These are phyloP conservation scores for Rhipidura dahli DNA, from an alignment of 2,113 vertebrate species.

Conservation along the genomic window DNA sequence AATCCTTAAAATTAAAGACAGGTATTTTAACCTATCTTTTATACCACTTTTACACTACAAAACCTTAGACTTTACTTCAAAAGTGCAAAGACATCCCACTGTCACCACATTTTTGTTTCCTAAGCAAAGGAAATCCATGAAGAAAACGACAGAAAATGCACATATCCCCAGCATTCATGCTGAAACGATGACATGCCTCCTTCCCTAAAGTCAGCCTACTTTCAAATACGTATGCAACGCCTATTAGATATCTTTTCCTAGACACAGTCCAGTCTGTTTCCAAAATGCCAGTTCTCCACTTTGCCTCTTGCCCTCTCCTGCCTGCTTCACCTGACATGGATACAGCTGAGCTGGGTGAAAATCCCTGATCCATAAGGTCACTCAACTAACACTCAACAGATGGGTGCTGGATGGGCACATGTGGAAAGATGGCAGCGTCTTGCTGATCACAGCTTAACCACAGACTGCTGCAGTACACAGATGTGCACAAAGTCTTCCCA, in stretches of 20 bases:
- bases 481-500: neutral
- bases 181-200: fast-evolving
- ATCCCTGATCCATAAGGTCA: neutral
- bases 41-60: neutral
- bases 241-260: neutral
- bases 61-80: neutral
- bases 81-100: neutral
- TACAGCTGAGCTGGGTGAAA: neutral
- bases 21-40: neutral
- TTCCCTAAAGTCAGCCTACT: neutral
- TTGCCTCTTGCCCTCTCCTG: neutral
- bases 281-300: neutral
- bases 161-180: neutral
- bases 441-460: neutral
- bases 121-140: neutral
- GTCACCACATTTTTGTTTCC: neutral
- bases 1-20: neutral
- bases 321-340: neutral
- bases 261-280: neutral
- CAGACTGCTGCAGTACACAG: neutral
- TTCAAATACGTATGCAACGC: neutral
- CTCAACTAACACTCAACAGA: neutral
- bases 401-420: neutral
- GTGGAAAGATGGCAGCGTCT: neutral
- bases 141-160: neutral